Conservation (phyloP, 2,888 invertebrate species). For the Gastracanthus pulcherrimus region DNA sequence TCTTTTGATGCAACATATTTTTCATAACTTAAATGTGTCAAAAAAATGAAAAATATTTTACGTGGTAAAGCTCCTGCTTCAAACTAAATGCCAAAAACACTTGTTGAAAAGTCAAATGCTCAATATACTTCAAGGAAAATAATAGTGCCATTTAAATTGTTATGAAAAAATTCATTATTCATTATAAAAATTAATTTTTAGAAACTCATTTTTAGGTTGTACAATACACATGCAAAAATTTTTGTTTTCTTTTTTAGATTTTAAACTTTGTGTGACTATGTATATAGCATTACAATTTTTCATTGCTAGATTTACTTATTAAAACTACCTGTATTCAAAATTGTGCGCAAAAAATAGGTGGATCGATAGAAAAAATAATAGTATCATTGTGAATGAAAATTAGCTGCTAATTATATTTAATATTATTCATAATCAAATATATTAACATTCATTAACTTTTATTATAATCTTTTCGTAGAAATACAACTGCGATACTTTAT, state of each 20-base stretch:
- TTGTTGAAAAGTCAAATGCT: conserved; percentile 14
- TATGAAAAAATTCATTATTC: background rate
- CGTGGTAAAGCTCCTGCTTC: background rate
- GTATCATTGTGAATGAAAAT: conserved; percentile 6
- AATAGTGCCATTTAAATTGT: conserved; percentile 48
- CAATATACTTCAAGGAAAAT: conserved; percentile 10
- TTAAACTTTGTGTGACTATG: background rate
- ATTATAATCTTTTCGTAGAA: conserved; percentile 47
- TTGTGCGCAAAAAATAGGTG: background rate
- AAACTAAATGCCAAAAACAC: conserved; percentile 26
- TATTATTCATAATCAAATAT: conserved; percentile 15
- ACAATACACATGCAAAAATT: too few relatives aligned
- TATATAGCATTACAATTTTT: background rate
- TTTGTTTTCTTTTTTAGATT: background rate
- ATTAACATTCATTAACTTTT: conserved; percentile 44
- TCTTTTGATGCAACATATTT: background rate
- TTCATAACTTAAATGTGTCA: background rate
- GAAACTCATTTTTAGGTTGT: background rate
- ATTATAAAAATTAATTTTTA: conserved; percentile 2
- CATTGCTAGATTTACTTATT: background rate
- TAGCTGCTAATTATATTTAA: background rate
- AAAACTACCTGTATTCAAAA: background rate
- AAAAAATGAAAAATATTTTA: conserved; percentile 3
- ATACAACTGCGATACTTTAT: conserved; percentile 42
- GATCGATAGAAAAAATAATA: conserved; percentile 10